These are phyloP conservation scores for Aplocera efformata DNA, from an alignment of 2,888 invertebrate species.

Conservation along the genomic window DNA sequence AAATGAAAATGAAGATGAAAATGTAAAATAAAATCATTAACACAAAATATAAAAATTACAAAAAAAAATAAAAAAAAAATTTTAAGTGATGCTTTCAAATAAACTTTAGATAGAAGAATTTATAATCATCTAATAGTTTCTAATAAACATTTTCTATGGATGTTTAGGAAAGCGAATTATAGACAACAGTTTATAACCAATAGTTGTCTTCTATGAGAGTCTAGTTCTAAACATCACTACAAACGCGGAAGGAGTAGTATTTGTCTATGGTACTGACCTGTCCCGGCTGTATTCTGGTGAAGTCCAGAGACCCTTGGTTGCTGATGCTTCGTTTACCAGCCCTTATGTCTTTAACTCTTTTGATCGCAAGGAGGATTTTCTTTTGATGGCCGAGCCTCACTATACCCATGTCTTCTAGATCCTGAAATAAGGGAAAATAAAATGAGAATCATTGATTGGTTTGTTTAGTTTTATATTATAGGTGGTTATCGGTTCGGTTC, in stretches of 20 bases:
- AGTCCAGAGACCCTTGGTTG: conserved; percentile 72
- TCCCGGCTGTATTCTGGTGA: conserved; percentile 67
- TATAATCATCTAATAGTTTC: conserved; percentile 38
- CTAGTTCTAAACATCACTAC: conserved; percentile 70
- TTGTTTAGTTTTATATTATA: background rate
- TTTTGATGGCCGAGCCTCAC: conserved; percentile 98
- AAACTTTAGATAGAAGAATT: conserved; percentile 39
- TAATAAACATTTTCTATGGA: conserved; percentile 39
- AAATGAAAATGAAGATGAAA: conserved; percentile 43
- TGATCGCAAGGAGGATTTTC: conserved; percentile 97
- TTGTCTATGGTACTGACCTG: conserved; percentile 62
- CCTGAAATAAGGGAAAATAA: conserved; percentile 60
- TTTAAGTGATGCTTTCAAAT: conserved; percentile 67
- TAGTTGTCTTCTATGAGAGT: conserved; percentile 17
- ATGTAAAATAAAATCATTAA: conserved; percentile 32
- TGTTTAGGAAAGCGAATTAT: conserved; percentile 46
- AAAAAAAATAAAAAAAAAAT: conserved; percentile 35
- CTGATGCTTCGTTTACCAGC: conserved; percentile 88
- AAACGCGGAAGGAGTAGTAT: conserved; percentile 34
- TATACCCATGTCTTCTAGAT: conserved; percentile 98
- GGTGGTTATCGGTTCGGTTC: background rate
- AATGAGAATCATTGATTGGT: background rate
- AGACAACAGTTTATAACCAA: conserved; percentile 2
- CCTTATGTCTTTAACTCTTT: conserved; percentile 95
- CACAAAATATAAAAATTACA: conserved; percentile 33